phyloP scores from a whole-genome alignment of 2,888 invertebrate genomes.

The Torymus auratus region DNA sequence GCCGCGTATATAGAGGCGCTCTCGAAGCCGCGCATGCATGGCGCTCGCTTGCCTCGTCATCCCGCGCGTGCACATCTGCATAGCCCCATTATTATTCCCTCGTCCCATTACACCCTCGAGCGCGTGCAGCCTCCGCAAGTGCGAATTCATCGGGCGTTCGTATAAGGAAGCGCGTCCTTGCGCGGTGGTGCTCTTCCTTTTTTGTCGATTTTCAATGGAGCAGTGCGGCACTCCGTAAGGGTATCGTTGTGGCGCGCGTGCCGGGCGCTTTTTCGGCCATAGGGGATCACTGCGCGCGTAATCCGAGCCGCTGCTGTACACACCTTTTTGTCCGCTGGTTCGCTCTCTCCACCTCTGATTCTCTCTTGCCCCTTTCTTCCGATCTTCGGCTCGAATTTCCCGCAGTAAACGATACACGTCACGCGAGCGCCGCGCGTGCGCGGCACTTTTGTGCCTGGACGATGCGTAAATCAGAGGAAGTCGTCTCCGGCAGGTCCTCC shows the following conservation, averaged over 20 bases:
- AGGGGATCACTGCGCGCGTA: constrained; percentile 11
- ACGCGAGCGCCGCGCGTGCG: constrained; percentile 34
- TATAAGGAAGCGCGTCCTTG: not conserved
- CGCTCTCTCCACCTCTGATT: not conserved
- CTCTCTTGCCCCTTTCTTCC: constrained; percentile 16
- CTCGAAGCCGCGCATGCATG: not conserved
- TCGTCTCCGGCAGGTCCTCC: constrained; percentile 18
- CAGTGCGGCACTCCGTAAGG: not conserved
- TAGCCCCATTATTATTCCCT: constrained; percentile 17
- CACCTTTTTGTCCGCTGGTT: constrained; percentile 40
- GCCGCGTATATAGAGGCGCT: not conserved
- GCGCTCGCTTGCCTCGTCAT: constrained; percentile 24
- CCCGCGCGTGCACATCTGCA: constrained; percentile 32
- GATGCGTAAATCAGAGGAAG: constrained; percentile 51
- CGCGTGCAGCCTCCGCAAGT: not conserved
- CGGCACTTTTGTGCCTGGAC: not conserved
- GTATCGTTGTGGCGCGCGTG: constrained; percentile 14
- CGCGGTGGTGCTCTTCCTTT: too few relatives aligned
- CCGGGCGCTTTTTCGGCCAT: constrained; percentile 41
- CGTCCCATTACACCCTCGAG: not conserved
- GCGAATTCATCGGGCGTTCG: constrained; percentile 26
- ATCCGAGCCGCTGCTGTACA: constrained; percentile 34
- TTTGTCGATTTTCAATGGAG: too few relatives aligned
- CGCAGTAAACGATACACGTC: constrained; percentile 56
- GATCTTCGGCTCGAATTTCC: constrained; percentile 53